Evolutionary conservation across 2,113 vertebrate genomes (phyloP), one percentile per base, ranked within the genome.

Genomic region (Antennarius striatus): DNA sequence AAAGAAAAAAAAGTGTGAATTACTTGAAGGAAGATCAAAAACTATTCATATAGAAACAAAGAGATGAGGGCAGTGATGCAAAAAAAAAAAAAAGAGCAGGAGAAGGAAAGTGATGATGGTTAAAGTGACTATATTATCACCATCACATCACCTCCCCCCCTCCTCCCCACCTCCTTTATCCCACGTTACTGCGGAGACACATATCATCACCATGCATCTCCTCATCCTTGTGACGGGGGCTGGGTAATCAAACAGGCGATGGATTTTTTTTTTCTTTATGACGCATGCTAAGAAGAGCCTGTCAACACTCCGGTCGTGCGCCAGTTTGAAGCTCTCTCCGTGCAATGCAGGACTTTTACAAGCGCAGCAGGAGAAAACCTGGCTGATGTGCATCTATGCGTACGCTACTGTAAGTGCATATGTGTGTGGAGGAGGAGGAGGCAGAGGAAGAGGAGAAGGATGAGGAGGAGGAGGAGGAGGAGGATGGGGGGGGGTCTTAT

Each of bases 261-360:
- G 59, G 78, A 69, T 79, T 75, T 75, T 69, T 75, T 69, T 86
- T 67, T 22, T 22, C 22, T 22, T 22, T 22, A 22, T 88, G 86
- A 89, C 79, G 82, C 84, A 86, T 78, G 73, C 65, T 56, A 52
- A 79, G 77, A 78, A 63, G 65, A 77, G 64, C 69, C 74, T 55
- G 74, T 67, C 75, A 75, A 65, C 63, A 50, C 70, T 69, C 55
- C 48, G 15, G 49, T 69, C 80, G 85, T 47, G 61, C 16, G 36
- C 49, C 4, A 8, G 29, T 60, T 55, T 64, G 70, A 83, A 78
- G 75, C 84, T 83, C 54, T 80, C 45, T 70, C 61, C 73, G 71
- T 77, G 76, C 86, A 76, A 82, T 83, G 83, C 79, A 87, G 87
- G 88, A 89, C 82, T 85, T 86, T 79, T 51, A 87, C 66, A 55